These are phyloP conservation scores for Leptarthrus brevirostris DNA, from an alignment of 2,888 invertebrate species.

Conservation along the genomic window DNA sequence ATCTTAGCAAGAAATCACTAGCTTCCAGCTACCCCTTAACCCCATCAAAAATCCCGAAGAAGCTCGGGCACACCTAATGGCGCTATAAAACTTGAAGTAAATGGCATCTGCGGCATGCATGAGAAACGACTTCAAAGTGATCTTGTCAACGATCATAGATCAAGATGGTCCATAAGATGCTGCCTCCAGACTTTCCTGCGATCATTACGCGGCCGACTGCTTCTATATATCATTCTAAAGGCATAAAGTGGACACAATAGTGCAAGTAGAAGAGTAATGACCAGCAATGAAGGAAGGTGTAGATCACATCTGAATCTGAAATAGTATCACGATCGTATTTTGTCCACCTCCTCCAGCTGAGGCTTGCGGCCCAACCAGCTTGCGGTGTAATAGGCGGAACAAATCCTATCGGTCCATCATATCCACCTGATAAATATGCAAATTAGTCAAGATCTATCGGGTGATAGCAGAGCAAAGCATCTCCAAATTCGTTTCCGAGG, in stretches of 20 bases:
- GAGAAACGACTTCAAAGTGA: background rate
- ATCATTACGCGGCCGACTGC: background rate
- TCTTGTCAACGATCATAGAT: constrained; percentile 45
- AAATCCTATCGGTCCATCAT: constrained; percentile 3
- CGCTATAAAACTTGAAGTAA: constrained; percentile 26
- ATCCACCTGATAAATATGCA: constrained; percentile 38
- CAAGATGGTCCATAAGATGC: background rate
- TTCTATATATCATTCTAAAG: background rate
- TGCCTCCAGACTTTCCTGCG: background rate
- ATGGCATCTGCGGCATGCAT: background rate
- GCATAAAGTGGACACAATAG: constrained; percentile 30
- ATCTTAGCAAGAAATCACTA: constrained; percentile 5
- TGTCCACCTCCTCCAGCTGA: background rate
- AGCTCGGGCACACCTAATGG: constrained; percentile 24
- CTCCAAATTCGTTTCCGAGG: constrained; percentile 6
- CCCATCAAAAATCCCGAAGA: constrained; percentile 11
- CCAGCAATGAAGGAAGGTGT: constrained; percentile 27
- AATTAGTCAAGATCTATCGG: constrained; percentile 34
- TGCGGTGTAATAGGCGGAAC: background rate
- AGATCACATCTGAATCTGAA: constrained; percentile 27
- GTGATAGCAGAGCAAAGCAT: background rate
- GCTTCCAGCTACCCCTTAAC: constrained; percentile 4
- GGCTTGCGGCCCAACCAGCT: no score
- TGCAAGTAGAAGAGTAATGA: constrained; percentile 38
- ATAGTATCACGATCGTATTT: constrained; percentile 24